These are phyloP conservation scores for Bryconaethiops microstoma DNA, from an alignment of 2,797 vertebrate species.

Conservation along the genomic window DNA sequence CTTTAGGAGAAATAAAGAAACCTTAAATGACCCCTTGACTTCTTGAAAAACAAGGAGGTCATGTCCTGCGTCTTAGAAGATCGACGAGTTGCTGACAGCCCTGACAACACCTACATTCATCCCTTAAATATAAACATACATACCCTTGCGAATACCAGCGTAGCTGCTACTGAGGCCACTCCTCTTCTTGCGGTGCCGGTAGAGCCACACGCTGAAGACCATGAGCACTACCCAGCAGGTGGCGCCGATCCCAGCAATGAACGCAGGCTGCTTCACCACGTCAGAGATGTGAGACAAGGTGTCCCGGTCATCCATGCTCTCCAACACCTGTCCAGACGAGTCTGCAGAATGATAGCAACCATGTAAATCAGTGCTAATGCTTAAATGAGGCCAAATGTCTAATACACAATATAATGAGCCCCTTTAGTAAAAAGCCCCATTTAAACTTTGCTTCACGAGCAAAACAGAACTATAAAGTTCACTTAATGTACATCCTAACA, in stretches of 20 bases:
- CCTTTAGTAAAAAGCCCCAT: neutral
- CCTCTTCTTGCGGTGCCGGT: constrained; percentile 94
- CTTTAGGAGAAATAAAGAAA: too few species aligned
- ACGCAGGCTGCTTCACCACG: constrained; percentile 96
- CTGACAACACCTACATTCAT: neutral
- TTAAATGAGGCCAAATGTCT: neutral
- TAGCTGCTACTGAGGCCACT: constrained; percentile 93
- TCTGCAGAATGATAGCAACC: constrained; percentile 59
- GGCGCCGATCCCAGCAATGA: constrained; percentile 95
- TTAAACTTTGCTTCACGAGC: neutral
- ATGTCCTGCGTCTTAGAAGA: too few species aligned
- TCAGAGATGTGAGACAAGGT: constrained; percentile 94
- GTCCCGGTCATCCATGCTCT: constrained; percentile 66
- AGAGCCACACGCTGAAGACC: constrained; percentile 98
- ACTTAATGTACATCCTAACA: neutral
- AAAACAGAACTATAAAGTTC: neutral
- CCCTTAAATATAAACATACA: neutral
- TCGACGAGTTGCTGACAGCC: neutral
- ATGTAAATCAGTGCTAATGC: neutral
- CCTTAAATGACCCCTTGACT: too few species aligned
- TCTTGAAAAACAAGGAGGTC: too few species aligned
- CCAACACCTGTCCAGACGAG: constrained; percentile 65
- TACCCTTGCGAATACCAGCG: constrained; percentile 96
- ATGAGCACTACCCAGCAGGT: constrained; percentile 98
- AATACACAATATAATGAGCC: neutral